A percentile compares a stretch with the other conserved stretches of the same genome.
Evolutionary conservation across 2,797 vertebrate species (phyloP).

Genomic region (Dromococcyx pavoninus): DNA sequence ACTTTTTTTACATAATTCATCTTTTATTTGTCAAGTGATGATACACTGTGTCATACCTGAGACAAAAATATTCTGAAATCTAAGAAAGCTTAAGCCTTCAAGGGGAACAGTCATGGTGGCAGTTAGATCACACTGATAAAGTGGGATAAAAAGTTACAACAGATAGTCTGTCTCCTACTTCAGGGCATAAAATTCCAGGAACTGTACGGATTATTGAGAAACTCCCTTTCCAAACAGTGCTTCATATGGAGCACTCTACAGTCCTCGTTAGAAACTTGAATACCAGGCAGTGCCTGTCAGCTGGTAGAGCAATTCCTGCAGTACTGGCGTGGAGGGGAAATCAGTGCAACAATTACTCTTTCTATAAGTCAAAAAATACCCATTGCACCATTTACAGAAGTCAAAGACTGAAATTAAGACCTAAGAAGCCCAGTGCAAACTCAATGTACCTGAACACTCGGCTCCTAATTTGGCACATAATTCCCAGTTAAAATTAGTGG

Average conservation of each 20-base stretch:
- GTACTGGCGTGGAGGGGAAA: background rate
- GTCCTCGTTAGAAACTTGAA: background rate
- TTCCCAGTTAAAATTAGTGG: background rate
- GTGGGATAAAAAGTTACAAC: background rate
- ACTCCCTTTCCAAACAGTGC: background rate
- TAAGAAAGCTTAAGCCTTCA: background rate
- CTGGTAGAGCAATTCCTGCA: background rate
- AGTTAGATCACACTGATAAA: background rate
- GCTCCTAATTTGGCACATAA: conserved; percentile 4
- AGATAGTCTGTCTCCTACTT: background rate
- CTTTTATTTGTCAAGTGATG: background rate
- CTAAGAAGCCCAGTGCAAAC: background rate
- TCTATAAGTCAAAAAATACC: background rate
- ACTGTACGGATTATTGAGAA: background rate
- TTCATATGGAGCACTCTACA: background rate
- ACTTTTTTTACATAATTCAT: background rate
- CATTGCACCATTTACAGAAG: background rate
- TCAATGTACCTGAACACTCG: background rate
- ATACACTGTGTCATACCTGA: background rate
- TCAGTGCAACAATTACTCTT: background rate
- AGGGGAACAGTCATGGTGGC: background rate
- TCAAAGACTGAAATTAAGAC: background rate
- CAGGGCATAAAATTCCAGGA: background rate
- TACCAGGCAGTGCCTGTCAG: background rate
- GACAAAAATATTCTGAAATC: background rate